Evolutionary conservation across 2,888 invertebrate genomes (phyloP).

Genomic region (Chrysomela aeneicollis): DNA sequence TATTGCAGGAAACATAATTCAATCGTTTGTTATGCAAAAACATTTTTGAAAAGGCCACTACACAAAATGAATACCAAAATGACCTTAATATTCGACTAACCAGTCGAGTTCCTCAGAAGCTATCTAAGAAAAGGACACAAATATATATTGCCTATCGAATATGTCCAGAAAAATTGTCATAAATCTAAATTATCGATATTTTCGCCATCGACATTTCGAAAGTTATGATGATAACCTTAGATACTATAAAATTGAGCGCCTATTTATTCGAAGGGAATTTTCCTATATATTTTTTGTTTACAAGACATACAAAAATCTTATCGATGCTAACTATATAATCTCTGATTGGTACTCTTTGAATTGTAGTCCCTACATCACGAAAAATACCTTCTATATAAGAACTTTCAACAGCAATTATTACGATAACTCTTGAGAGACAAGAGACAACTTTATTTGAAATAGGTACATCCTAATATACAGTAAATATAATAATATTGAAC

Average conservation of each 20-base stretch:
- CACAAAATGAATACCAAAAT: too few relatives aligned
- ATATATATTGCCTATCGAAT: neutral
- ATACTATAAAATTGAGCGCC: neutral
- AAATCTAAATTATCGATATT: neutral
- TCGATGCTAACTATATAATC: neutral
- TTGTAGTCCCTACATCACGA: too few relatives aligned
- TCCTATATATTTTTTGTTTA: neutral
- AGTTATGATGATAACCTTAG: neutral
- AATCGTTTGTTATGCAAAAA: too few relatives aligned
- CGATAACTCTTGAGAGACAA: neutral
- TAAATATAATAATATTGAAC: too few relatives aligned
- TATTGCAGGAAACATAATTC: too few relatives aligned
- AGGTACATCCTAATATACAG: too few relatives aligned
- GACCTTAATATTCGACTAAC: too few relatives aligned
- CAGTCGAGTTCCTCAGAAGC: too few relatives aligned
- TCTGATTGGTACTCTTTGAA: neutral
- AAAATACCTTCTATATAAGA: neutral
- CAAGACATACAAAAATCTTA: neutral
- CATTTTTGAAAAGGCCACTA: too few relatives aligned
- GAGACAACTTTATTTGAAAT: neutral
- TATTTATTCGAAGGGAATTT: too few relatives aligned
- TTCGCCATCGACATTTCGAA: neutral
- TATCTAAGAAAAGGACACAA: too few relatives aligned
- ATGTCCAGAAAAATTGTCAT: neutral
- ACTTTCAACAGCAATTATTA: neutral